A percentile compares a stretch with the other conserved stretches of the same genome.
Conservation (phyloP, 2,888 invertebrate genomes). For the Cosmopolites sordidus region DNA sequence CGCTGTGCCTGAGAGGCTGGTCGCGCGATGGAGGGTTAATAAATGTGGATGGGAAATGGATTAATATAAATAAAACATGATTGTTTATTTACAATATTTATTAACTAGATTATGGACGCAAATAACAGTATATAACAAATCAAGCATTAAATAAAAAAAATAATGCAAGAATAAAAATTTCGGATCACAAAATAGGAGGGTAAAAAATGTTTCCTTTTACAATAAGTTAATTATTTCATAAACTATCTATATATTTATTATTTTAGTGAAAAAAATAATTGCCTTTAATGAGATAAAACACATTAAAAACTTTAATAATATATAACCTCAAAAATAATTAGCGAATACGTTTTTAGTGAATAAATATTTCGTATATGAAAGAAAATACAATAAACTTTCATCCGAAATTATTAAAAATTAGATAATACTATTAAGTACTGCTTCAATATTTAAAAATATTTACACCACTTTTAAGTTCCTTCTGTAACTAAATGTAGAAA, state of each 20-base stretch:
- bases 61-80: no score
- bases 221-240: no score
- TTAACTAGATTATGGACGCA: conserved; percentile 46
- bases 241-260: background rate
- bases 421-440: conserved; percentile 35
- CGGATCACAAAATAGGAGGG: conserved; percentile 24
- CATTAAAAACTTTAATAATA: no score
- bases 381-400: background rate
- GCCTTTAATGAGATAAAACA: background rate
- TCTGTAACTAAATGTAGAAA: no score
- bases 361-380: background rate
- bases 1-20: no score
- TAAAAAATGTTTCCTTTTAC: background rate
- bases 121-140: conserved; percentile 43
- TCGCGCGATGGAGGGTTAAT: no score
- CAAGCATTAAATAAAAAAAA: conserved; percentile 31
- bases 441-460: conserved; percentile 35
- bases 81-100: conserved; percentile 44
- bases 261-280: background rate
- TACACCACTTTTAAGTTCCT: conserved; percentile 36
- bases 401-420: conserved; percentile 22
- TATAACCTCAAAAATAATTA: background rate
- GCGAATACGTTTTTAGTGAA: background rate
- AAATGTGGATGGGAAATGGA: no score
- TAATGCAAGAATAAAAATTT: conserved; percentile 28